Evolutionary conservation across 2,888 invertebrate genomes (phyloP), one percentile per base, ranked within the genome.

Genomic region (Acleris cristana): DNA sequence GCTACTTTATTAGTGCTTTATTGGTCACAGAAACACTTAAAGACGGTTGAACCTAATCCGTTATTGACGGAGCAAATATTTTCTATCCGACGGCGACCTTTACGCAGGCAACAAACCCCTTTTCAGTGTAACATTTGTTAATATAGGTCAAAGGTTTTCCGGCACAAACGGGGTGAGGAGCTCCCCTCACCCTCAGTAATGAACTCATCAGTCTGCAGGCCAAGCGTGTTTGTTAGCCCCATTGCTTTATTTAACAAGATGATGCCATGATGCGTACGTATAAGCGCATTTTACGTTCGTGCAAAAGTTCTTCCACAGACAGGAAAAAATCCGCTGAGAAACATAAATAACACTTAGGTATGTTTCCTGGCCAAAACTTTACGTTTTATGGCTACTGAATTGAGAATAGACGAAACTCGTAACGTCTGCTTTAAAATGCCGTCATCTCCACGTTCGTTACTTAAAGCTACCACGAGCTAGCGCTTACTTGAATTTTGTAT

Each of bases 61-160:
- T 48, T 45, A 66, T 61, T 52, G 56, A 48, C 52, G n/a, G 56
- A 21, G 45, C 62, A 66, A 61, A 66, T 40, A 45, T 34, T 62
- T 30, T 49, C 48, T 49, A 58, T 49, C 19, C n/a, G 18, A 48
- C 51, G 40, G 30, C 23, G 70, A 78, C 79, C 76, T 80, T 82
- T 79, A 69, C 67, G 61, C 30, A 60, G 23, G 56, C 52, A 30
- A 56, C 63, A 62, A 65, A 60, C 54, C 61, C 52, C 62, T 58
- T 66, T 51, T 44, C 40, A 69, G 59, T 68, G 76, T 76, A 75
- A 76, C 78, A 71, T 81, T 82, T 78, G 78, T 80, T 81, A 78
- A 84, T 81, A 80, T 85, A 85, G 83, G 85, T 83, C 83, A 83
- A 72, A 79, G 73, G 79, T 77, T 76, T 76, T 75, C 63, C 72